phyloP scores from a whole-genome alignment of 2,113 vertebrate species.

The Fukomys damarensis region DNA sequence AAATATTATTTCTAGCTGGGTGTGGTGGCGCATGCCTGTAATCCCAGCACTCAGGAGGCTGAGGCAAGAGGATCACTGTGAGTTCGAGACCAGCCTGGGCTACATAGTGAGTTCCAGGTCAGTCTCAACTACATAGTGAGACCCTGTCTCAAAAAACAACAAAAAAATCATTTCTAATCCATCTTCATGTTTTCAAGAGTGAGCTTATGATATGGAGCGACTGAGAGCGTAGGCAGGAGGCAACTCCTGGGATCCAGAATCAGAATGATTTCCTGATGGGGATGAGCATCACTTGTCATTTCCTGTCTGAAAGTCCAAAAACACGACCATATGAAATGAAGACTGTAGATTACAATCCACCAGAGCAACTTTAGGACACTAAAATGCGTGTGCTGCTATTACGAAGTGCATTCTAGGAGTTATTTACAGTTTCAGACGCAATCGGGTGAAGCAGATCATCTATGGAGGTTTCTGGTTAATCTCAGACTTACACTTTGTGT shows the following conservation, averaged over 20 bases:
- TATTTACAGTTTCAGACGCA: neutral
- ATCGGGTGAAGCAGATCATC: neutral
- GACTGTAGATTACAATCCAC: neutral
- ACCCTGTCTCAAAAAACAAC: too few relatives aligned
- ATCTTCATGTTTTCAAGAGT: neutral
- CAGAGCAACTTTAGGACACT: neutral
- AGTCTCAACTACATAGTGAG: too few relatives aligned
- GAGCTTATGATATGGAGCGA: neutral
- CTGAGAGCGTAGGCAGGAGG: neutral
- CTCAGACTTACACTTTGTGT: neutral
- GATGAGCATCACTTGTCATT: neutral
- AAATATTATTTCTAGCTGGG: slow-evolving; percentile 14
- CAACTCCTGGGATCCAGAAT: neutral
- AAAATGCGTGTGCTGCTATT: neutral
- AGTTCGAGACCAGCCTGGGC: too few relatives aligned
- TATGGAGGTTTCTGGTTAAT: neutral
- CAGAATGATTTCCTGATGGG: neutral
- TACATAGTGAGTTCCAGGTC: too few relatives aligned
- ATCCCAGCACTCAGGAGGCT: too few relatives aligned
- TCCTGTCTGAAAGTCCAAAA: slow-evolving; percentile 11
- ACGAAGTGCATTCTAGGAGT: neutral
- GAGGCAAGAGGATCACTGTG: too few relatives aligned
- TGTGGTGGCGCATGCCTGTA: too few relatives aligned
- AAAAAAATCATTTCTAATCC: slow-evolving; percentile 8
- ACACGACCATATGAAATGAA: neutral